phyloP scores from a whole-genome alignment of 2,888 invertebrate species.

The Gastracanthus pulcherrimus region DNA sequence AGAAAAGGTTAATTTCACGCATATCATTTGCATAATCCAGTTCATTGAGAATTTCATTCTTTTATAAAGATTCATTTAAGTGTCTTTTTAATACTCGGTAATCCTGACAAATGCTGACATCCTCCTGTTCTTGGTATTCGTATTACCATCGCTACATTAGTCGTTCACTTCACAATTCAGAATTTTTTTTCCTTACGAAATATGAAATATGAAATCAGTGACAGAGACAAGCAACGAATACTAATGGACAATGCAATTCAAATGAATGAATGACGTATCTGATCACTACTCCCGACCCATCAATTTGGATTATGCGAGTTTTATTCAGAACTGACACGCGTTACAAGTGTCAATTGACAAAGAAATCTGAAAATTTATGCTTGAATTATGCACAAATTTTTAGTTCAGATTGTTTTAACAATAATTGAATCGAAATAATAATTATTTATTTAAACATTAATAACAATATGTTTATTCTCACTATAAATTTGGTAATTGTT shows the following conservation, averaged over 20 bases:
- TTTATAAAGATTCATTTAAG: background rate
- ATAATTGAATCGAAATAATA: too few species aligned
- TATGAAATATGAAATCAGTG: background rate
- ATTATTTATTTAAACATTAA: too few species aligned
- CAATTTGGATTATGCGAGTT: slow-evolving; percentile 43
- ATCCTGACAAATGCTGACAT: background rate
- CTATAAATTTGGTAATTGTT: too few species aligned
- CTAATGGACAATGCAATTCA: slow-evolving; percentile 23
- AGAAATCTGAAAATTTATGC: background rate
- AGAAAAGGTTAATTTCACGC: background rate
- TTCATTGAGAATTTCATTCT: background rate
- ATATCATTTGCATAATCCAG: background rate
- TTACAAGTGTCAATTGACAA: background rate
- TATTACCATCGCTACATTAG: too few species aligned
- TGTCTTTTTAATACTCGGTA: background rate
- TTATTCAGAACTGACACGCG: background rate
- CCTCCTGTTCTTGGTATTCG: too few species aligned
- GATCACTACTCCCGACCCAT: slow-evolving; percentile 19
- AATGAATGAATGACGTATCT: slow-evolving; percentile 36
- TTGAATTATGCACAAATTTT: too few species aligned
- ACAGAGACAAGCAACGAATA: background rate
- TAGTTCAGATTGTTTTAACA: too few species aligned
- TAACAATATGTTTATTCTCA: too few species aligned
- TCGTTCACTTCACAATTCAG: too few species aligned
- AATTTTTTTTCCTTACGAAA: background rate